Percentiles rank a stretch among this genome's conserved stretches.
These are phyloP conservation scores for Acanthiza pusilla DNA, from an alignment of 2,797 vertebrate species.

Conservation along the genomic window DNA sequence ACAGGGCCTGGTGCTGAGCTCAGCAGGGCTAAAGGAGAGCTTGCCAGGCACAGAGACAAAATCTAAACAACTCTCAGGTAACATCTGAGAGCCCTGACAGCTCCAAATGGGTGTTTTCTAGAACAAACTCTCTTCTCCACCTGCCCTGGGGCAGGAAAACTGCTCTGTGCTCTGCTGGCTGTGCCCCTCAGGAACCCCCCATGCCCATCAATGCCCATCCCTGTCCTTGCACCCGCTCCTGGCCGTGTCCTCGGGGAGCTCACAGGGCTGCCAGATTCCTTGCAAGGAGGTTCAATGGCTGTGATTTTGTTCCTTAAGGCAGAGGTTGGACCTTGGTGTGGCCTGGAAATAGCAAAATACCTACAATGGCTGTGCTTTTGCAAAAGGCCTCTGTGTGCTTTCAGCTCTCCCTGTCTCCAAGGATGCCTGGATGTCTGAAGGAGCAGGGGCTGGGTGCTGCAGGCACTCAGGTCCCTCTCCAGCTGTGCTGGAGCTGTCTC, in stretches of 20 bases:
- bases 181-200: not conserved
- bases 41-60: slow-evolving; percentile 22
- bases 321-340: too few species aligned
- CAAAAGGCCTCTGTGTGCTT: too few species aligned
- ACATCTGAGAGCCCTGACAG: not conserved
- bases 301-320: too few species aligned
- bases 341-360: too few species aligned
- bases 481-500: not conserved
- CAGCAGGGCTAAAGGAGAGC: slow-evolving; percentile 32
- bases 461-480: not conserved
- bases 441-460: not conserved
- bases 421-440: not conserved
- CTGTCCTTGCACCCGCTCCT: not conserved
- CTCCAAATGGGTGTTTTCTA: not conserved
- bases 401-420: not conserved
- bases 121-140: not conserved
- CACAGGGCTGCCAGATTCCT: too few species aligned
- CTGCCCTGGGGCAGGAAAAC: not conserved
- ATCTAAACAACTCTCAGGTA: not conserved
- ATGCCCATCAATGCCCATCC: not conserved
- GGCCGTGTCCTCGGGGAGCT: too few species aligned
- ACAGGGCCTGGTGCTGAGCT: slow-evolving; percentile 18
- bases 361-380: too few species aligned
- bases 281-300: too few species aligned
- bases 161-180: not conserved